Evolutionary conservation across 2,797 vertebrate species (phyloP).

Genomic region (Gymnothorax reevesii): DNA sequence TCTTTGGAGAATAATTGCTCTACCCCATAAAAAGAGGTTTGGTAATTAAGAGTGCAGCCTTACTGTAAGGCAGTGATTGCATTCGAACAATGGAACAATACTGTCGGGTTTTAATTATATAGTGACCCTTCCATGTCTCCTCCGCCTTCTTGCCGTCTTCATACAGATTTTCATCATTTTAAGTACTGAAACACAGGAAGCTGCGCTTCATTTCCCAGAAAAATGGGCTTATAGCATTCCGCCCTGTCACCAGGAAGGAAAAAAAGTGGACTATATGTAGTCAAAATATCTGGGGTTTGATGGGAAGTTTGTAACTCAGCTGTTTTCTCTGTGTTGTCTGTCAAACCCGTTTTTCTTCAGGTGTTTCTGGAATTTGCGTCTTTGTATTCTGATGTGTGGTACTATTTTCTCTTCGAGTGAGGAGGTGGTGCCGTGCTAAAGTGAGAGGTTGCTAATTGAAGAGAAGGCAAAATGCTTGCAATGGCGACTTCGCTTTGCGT

Average conservation of each 20-base stretch:
- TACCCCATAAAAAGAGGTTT: not conserved
- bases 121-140: conserved; percentile 2
- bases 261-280: not conserved
- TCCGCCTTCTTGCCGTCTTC: not conserved
- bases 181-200: conserved; percentile 25
- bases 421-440: no score
- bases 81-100: conserved; percentile 25
- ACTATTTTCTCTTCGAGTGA: no score
- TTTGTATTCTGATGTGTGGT: no score
- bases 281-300: not conserved
- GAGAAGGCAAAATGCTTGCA: no score
- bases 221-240: not conserved
- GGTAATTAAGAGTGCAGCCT: not conserved
- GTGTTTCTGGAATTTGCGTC: no score
- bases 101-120: conserved; percentile 20
- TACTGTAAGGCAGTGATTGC: not conserved
- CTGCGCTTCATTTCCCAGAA: conserved; percentile 2
- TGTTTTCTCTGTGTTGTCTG: not conserved
- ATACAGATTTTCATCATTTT: not conserved
- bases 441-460: no score
- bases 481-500: no score
- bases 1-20: not conserved
- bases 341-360: no score
- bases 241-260: not conserved
- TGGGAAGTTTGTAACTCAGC: not conserved